phyloP scores from a whole-genome alignment of 2,888 invertebrate species.

The Xanthorhoe designata region DNA sequence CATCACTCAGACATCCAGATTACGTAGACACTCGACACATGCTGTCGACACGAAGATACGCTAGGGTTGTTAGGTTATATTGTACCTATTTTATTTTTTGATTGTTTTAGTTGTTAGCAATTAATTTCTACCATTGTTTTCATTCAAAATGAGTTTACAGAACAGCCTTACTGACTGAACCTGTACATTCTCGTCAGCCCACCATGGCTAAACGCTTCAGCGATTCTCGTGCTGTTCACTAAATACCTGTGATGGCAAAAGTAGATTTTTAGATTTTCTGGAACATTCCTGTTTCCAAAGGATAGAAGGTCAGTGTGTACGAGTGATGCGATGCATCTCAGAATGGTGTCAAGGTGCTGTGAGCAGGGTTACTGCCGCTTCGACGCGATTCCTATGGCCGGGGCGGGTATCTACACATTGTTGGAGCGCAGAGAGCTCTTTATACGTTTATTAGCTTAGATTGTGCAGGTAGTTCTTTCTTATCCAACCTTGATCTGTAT shows the following conservation, averaged over 20 bases:
- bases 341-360: neutral
- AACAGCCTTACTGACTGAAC: no score
- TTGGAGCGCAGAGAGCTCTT: neutral
- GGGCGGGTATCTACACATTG: neutral
- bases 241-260: no score
- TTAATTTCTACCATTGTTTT: no score
- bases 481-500: no score
- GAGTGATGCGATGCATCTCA: neutral
- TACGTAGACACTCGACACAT: constrained; percentile 44
- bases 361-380: neutral
- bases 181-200: no score
- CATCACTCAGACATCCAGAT: constrained; percentile 45
- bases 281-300: neutral
- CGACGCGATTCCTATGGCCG: neutral
- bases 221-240: no score
- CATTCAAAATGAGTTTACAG: no score
- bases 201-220: no score
- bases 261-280: neutral
- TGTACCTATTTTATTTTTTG: neutral
- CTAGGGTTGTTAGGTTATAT: constrained; percentile 8
- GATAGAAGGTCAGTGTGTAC: neutral
- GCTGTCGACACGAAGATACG: constrained; percentile 35
- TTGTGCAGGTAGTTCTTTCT: neutral
- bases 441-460: neutral
- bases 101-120: no score